Base-by-base conservation (phyloP, 1,140 invertebrate species). In the Heterodera schachtii region DNA sequence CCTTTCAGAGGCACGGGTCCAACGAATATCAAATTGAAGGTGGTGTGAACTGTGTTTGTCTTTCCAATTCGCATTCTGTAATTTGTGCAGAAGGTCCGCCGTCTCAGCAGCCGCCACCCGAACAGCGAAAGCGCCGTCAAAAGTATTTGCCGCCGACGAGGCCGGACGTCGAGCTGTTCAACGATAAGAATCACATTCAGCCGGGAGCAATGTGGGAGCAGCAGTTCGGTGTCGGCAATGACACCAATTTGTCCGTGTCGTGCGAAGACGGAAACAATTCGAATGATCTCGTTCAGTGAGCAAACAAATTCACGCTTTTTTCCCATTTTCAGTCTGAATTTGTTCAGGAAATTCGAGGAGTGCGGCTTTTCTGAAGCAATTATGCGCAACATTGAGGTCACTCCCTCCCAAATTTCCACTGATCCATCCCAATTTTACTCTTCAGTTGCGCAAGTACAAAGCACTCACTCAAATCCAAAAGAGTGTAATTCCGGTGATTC, bases 361-460 rank as follows among this genome's bases (percentile, higher is more conserved):
- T 82, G 81, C 49, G 70, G 73, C 8, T 82, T 82, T 41, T 82
- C 78, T 1, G 64, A 82, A 16, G 78, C 77, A 44, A 81, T 82
- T n/a, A 46, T 66, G 47, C 60, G 80, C 11, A 82, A 80, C 78
- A 49, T 82, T 41, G n/a, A 78, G 21, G 76, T 78, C 44, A 5
- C 9, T 78, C 2, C 43, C 16, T 44, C 31, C 31, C 49, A 3
- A 41, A 69, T 71, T 69, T 43, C 0, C 44, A 70, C 6, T 4
- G 19, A 64, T 19, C 19, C 57, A 13, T 60, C 16, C 16, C 13
- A 13, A 19, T 5, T 78, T 21, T 69, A 16, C 41, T 78, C 21
- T 67, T 67, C 43, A 81, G 67, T 52, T 82, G 49, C 46, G 70
- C n/a, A 81, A 74, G 66, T 82, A 80, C 70, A 41, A 73, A 7